Evolutionary conservation across 2,113 vertebrate species (phyloP).

Genomic region (Epinephelus cyanopodus): DNA sequence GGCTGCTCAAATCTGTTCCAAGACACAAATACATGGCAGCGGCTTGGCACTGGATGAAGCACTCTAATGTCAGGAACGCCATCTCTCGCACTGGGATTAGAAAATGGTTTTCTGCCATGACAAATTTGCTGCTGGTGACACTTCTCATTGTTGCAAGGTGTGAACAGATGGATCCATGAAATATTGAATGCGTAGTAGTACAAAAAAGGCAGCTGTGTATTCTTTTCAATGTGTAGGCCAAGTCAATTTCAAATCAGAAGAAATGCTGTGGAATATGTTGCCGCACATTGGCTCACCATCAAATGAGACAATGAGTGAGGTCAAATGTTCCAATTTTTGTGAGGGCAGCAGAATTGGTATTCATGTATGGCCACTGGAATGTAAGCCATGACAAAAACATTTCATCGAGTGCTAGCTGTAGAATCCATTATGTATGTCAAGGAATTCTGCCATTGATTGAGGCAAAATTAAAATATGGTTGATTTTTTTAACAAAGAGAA

Average conservation of each 20-base stretch:
- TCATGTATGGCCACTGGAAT: background rate
- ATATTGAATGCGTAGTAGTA: conserved; percentile 43
- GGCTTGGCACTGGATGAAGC: conserved; percentile 22
- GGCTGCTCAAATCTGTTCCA: conserved; percentile 22
- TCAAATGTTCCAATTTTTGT: background rate
- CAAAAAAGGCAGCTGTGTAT: conserved; percentile 29
- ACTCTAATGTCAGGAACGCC: conserved; percentile 38
- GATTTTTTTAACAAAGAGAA: background rate
- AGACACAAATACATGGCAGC: conserved; percentile 10
- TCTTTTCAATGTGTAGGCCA: conserved; percentile 4
- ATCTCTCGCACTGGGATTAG: conserved; percentile 48
- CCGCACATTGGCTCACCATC: background rate
- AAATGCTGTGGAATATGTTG: background rate
- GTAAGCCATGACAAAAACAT: background rate
- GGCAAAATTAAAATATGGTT: background rate
- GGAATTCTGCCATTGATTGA: background rate
- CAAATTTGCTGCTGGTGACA: conserved; percentile 45
- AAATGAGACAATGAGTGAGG: too few species aligned
- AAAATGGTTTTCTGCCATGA: conserved; percentile 28
- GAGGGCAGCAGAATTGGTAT: background rate
- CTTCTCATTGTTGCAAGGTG: conserved; percentile 46
- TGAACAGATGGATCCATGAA: conserved; percentile 55
- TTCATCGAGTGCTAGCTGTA: background rate
- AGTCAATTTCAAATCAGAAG: background rate
- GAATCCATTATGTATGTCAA: background rate